Evolutionary conservation across 2,888 invertebrate species (phyloP).

Genomic region (Agrochola circellaris): DNA sequence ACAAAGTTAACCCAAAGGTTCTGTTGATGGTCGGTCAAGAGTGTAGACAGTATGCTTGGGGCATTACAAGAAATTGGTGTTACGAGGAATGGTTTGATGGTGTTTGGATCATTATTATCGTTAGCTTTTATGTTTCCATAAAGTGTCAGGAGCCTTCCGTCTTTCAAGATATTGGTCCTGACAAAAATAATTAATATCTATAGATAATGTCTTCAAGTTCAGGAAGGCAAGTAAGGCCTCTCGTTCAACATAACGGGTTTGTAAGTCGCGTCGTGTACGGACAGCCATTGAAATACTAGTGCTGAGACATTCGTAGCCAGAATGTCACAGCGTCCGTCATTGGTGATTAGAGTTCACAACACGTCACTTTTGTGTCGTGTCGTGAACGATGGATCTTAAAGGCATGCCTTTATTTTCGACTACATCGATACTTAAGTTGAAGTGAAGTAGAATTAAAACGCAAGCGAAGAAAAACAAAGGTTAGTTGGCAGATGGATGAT

Average conservation of each 20-base stretch:
- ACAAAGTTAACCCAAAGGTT: constrained; percentile 24
- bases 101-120: not conserved
- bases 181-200: not conserved
- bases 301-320: no score
- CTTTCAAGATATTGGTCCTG: not conserved
- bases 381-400: no score
- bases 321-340: no score
- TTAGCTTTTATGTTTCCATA: not conserved
- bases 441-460: not conserved
- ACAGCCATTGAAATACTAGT: no score
- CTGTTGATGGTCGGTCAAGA: constrained; percentile 40
- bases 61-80: constrained; percentile 24
- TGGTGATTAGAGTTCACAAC: no score
- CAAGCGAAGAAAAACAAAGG: no score
- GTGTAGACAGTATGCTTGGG: constrained; percentile 44
- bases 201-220: no score
- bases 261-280: no score
- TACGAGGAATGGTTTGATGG: constrained; percentile 12
- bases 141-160: not conserved
- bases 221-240: no score
- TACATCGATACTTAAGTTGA: not conserved
- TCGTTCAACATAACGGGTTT: no score
- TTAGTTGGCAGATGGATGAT: not conserved
- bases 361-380: no score
- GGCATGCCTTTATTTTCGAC: not conserved